phyloP scores from a whole-genome alignment of 2,113 vertebrate species.

The Taxidea taxus region DNA sequence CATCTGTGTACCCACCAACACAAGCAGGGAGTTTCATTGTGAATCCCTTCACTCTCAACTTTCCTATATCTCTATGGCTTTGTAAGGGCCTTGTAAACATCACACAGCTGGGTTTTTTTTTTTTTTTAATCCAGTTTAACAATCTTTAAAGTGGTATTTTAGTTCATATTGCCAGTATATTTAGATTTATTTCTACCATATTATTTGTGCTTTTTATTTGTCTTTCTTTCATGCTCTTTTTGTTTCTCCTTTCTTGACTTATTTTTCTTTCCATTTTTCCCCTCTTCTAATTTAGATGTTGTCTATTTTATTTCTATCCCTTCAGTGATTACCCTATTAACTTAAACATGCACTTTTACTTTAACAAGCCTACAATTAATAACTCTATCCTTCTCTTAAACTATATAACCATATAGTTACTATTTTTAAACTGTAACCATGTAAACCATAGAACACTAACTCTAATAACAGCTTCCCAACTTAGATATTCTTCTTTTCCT shows the following conservation, averaged over 20 bases:
- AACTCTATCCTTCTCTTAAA: background rate
- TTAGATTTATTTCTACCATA: conserved; percentile 1
- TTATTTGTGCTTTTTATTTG: background rate
- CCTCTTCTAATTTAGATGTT: background rate
- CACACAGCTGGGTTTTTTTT: background rate
- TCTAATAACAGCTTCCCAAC: background rate
- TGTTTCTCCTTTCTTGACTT: background rate
- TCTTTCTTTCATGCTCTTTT: background rate
- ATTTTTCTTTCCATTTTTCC: background rate
- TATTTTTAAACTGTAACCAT: background rate
- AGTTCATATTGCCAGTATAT: background rate
- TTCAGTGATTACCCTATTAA: background rate
- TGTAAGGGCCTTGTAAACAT: background rate
- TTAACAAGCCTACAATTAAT: background rate
- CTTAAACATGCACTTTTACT: background rate
- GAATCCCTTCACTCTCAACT: background rate
- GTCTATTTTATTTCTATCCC: background rate
- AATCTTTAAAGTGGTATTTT: background rate
- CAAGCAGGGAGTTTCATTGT: background rate
- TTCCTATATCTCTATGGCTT: background rate
- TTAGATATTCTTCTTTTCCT: background rate
- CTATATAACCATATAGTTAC: background rate
- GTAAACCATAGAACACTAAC: background rate
- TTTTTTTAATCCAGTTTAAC: background rate
- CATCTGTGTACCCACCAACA: too few species aligned